These are phyloP conservation scores for Acanthochromis polyacanthus DNA, from an alignment of 2,113 vertebrate species.

Conservation along the genomic window DNA sequence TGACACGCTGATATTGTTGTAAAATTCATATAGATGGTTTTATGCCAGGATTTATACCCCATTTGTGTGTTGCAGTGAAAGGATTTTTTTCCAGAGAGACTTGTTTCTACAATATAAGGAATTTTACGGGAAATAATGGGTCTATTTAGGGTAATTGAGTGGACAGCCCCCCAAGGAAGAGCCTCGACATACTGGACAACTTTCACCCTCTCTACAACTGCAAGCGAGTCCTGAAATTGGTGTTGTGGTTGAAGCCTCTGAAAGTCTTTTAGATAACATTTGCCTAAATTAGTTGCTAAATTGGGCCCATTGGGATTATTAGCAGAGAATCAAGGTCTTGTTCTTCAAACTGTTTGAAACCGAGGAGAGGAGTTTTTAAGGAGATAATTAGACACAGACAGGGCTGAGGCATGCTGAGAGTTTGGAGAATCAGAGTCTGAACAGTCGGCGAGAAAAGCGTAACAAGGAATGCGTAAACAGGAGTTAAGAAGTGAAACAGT, in stretches of 20 bases:
- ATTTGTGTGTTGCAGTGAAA: slow-evolving; percentile 39
- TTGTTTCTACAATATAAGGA: slow-evolving; percentile 27
- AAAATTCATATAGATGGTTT: neutral
- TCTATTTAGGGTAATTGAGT: slow-evolving; percentile 64
- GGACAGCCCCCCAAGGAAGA: slow-evolving; percentile 47
- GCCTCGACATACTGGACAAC: slow-evolving; percentile 38
- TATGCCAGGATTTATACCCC: slow-evolving; percentile 21
- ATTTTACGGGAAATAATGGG: slow-evolving; percentile 60
- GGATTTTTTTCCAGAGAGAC: slow-evolving; percentile 27
- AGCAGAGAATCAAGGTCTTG: slow-evolving; percentile 73
- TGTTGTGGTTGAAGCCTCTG: slow-evolving; percentile 51
- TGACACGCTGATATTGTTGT: neutral
- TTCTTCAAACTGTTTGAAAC: slow-evolving; percentile 72
- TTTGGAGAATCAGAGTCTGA: slow-evolving; percentile 30
- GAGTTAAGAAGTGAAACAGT: slow-evolving; percentile 1
- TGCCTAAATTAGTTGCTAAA: slow-evolving; percentile 79
- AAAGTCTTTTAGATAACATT: slow-evolving; percentile 79
- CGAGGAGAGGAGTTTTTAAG: slow-evolving; percentile 52
- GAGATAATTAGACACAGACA: slow-evolving; percentile 67
- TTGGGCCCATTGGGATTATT: slow-evolving; percentile 83
- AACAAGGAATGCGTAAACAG: slow-evolving; percentile 12
- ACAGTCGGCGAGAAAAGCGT: neutral
- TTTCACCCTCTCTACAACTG: slow-evolving; percentile 34
- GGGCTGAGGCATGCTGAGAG: slow-evolving; percentile 35
- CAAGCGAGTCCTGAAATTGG: slow-evolving; percentile 60